A percentile compares a stretch with the other conserved stretches of the same genome.
Evolutionary conservation across 2,797 vertebrate genomes (phyloP).

Genomic region (Sebastes hubbsi): DNA sequence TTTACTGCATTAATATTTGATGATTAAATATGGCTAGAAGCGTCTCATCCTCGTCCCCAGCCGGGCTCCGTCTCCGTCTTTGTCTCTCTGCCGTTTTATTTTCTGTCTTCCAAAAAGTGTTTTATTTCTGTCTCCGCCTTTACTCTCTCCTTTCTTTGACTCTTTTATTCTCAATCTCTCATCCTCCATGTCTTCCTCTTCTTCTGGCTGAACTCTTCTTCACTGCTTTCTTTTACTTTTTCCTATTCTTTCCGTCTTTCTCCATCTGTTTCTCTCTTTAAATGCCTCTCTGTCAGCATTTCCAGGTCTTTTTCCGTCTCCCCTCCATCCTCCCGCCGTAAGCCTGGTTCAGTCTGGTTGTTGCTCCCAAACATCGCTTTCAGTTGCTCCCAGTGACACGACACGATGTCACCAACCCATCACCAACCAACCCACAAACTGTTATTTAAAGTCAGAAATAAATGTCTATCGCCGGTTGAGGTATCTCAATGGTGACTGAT

Average conservation of each 20-base stretch:
- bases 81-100: constrained; percentile 1
- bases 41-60: constrained; percentile 24
- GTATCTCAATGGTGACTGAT: no score
- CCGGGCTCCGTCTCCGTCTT: constrained; percentile 2
- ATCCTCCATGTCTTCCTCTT: no score
- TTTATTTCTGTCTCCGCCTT: neutral
- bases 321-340: neutral
- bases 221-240: neutral
- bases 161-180: neutral
- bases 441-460: no score
- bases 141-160: neutral
- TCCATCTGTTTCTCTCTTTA: neutral
- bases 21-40: constrained; percentile 63
- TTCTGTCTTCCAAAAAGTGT: neutral
- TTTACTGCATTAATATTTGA: constrained; percentile 75
- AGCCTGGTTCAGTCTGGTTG: neutral
- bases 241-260: neutral
- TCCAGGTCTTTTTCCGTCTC: no score
- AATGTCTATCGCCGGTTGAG: no score
- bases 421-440: no score
- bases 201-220: neutral
- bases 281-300: neutral
- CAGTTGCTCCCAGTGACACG: no score
- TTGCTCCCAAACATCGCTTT: neutral
- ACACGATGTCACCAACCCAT: no score